Conservation (phyloP, 2,113 vertebrate species). For the Stigmatopora nigra region DNA sequence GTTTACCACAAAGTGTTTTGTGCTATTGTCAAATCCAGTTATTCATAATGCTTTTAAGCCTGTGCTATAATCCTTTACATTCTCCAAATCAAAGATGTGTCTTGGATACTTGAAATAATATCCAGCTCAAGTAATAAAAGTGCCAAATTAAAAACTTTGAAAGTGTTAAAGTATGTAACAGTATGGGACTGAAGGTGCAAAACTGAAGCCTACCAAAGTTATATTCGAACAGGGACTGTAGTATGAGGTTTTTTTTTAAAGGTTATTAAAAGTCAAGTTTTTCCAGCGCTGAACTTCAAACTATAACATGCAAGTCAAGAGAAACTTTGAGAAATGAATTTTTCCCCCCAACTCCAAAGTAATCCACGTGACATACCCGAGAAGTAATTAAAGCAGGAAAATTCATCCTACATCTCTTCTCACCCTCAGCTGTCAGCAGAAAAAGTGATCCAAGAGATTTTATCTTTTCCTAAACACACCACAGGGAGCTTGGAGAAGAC, state of each 20-base stretch:
- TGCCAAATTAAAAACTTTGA: slow-evolving; percentile 13
- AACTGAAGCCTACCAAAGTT: not conserved
- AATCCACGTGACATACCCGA: not conserved
- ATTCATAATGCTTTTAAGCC: not conserved
- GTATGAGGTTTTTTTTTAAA: not conserved
- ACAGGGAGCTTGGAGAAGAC: slow-evolving; percentile 52
- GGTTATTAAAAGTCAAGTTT: slow-evolving; percentile 7
- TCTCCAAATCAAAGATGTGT: slow-evolving; percentile 3
- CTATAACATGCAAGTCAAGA: not conserved
- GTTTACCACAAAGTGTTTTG: not conserved
- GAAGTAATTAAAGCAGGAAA: not conserved
- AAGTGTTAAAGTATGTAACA: not conserved
- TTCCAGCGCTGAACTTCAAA: not conserved
- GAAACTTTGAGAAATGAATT: not conserved
- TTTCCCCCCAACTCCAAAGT: not conserved
- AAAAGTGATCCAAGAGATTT: slow-evolving; percentile 43
- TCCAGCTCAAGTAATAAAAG: not conserved
- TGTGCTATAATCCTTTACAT: slow-evolving; percentile 8
- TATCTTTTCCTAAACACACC: slow-evolving; percentile 54
- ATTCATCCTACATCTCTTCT: slow-evolving; percentile 1
- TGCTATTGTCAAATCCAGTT: not conserved
- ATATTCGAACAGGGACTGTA: not conserved
- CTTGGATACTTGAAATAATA: not conserved
- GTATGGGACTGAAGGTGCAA: slow-evolving; percentile 7
- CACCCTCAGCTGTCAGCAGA: slow-evolving; percentile 24